Conservation (phyloP, 1,140 invertebrate genomes). For the Campoletis sonorensis region DNA sequence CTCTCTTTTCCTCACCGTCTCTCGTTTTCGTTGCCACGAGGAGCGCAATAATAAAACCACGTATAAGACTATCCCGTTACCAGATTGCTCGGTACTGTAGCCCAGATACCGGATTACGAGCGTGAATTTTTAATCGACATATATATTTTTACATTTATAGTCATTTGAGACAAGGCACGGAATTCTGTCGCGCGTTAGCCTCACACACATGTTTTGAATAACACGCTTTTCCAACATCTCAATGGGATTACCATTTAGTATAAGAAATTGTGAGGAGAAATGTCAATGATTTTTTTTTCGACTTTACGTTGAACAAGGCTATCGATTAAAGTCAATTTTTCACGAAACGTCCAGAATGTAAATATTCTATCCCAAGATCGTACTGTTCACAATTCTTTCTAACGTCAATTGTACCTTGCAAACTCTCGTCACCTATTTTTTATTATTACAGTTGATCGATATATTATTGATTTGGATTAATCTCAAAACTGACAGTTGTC, state of each 20-base stretch:
- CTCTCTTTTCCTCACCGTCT: not conserved
- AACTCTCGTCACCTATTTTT: no score
- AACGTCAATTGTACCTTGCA: not conserved
- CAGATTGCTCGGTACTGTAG: constrained; percentile 56
- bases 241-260: no score
- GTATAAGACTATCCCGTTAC: constrained; percentile 69
- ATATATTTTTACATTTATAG: not conserved
- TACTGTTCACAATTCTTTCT: not conserved
- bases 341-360: no score
- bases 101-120: constrained; percentile 72
- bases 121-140: constrained; percentile 68
- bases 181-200: constrained; percentile 25
- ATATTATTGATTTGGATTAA: not conserved
- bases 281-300: no score
- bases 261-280: no score
- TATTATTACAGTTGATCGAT: not conserved
- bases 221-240: no score
- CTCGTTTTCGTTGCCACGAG: constrained; percentile 3
- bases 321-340: no score
- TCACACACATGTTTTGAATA: no score
- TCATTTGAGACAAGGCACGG: not conserved
- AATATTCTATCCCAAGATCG: not conserved
- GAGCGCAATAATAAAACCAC: constrained; percentile 54
- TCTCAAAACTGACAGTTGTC: no score
- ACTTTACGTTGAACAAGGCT: no score